Conservation (phyloP, 2,113 vertebrate genomes). For the Leptobrachium ailaonicum region DNA sequence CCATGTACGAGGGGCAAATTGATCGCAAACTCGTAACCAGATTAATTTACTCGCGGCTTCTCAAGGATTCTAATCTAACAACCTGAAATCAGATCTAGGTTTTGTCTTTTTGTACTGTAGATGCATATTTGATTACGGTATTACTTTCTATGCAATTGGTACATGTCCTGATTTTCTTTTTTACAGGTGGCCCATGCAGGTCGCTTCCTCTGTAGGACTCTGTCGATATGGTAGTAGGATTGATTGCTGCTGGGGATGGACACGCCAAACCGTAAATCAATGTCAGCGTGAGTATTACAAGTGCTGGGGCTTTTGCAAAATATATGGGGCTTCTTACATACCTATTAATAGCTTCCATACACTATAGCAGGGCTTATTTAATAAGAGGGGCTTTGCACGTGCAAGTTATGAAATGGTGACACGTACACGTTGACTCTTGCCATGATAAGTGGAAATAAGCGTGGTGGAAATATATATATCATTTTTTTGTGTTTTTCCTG, state of each 20-base stretch:
- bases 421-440: background rate
- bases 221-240: constrained; percentile 87
- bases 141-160: too few relatives aligned
- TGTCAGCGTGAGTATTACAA: constrained; percentile 91
- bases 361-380: constrained; percentile 31
- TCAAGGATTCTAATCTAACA: too few relatives aligned
- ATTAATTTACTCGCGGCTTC: too few relatives aligned
- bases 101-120: too few relatives aligned
- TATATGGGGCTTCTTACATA: constrained; percentile 61
- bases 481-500: too few relatives aligned
- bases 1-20: too few relatives aligned
- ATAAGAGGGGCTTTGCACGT: constrained; percentile 44
- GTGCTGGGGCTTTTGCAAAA: constrained; percentile 60
- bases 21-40: too few relatives aligned
- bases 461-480: too few relatives aligned
- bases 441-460: too few relatives aligned
- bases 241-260: constrained; percentile 99
- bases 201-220: constrained; percentile 80
- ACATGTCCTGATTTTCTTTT: background rate
- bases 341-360: constrained; percentile 31
- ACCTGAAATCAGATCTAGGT: too few relatives aligned
- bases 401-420: constrained; percentile 28
- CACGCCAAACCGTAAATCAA: constrained; percentile 84
- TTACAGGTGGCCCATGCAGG: constrained; percentile 89
- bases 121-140: too few relatives aligned